A percentile compares a stretch with the other conserved stretches of the same genome.
These are phyloP conservation scores for Tinamus major DNA, from an alignment of 2,797 vertebrate genomes.

Conservation along the genomic window DNA sequence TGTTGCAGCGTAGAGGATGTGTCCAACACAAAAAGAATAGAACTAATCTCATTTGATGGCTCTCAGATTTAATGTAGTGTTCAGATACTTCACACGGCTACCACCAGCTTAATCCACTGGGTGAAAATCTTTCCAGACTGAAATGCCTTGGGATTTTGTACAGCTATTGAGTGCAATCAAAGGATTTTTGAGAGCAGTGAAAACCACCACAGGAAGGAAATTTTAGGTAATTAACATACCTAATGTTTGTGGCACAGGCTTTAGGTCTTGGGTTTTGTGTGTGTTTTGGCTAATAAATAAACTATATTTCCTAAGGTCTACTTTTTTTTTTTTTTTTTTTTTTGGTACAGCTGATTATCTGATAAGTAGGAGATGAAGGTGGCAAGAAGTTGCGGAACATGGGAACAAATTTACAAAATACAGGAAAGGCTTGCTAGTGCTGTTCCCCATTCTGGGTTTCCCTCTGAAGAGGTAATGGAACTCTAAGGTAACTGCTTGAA, in stretches of 20 bases:
- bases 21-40: not conserved
- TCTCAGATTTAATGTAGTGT: not conserved
- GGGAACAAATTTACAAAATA: not conserved
- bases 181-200: constrained; percentile 31
- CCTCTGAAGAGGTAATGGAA: not conserved
- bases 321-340: not conserved
- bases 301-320: not conserved
- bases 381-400: not conserved
- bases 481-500: not conserved
- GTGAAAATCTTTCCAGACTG: constrained; percentile 31
- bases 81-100: not conserved
- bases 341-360: not conserved
- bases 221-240: constrained; percentile 32
- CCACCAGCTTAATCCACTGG: not conserved
- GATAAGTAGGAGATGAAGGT: not conserved
- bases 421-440: not conserved
- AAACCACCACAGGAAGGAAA: not conserved
- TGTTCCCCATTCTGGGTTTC: not conserved
- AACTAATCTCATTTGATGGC: not conserved
- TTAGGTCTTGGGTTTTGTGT: not conserved
- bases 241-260: not conserved
- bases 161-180: constrained; percentile 31
- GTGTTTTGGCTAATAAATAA: constrained; percentile 13
- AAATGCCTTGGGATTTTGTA: constrained; percentile 49
- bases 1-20: not conserved